Evolutionary conservation across 2,888 invertebrate genomes (phyloP), one percentile per base, ranked within the genome.

Genomic region (Tubulanus polymorphus): DNA sequence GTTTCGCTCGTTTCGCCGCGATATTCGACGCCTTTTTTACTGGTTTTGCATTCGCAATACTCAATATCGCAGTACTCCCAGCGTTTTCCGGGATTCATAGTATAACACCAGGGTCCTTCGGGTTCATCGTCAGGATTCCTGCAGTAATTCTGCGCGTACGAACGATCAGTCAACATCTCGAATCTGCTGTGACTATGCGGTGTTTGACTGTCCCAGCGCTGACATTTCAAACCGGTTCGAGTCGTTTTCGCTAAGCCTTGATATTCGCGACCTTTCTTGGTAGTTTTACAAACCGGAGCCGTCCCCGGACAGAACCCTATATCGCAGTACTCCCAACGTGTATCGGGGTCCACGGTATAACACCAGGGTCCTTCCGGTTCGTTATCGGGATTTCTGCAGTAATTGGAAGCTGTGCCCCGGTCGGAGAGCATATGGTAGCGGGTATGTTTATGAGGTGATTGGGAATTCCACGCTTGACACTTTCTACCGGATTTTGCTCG

Each of bases 351-450:
- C 1, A 12, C 25, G 15, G 56, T 56, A 52, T 10, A 48, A 30
- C 56, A 56, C 56, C 56, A 56, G 15, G 56, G 56, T n/a, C 48
- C 52, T 15, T n/a, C 8, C 15, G n/a, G 35, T 29, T 30, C 25
- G 12, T 52, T 52, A 8, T 27, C 35, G 3, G 56, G 56, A 47
- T 56, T 56, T 10, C 56, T 25, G 48, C 56, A 56, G 28, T 56
- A 18, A 32, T 56, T 53, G 3, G 2, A n/a, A 18, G 27, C 48
- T 15, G n/a, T n/a, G n/a, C n/a, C n/a, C n/a, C n/a, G n/a, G n/a
- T n/a, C n/a, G n/a, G n/a, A n/a, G n/a, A n/a, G n/a, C n/a, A n/a
- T n/a, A n/a, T n/a, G n/a, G n/a, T n/a, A n/a, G n/a, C n/a, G n/a
- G n/a, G n/a, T n/a, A n/a, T n/a, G n/a, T n/a, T n/a, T n/a, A n/a